Evolutionary conservation across 2,888 invertebrate genomes (phyloP).

Genomic region (Synergus laeviventris): DNA sequence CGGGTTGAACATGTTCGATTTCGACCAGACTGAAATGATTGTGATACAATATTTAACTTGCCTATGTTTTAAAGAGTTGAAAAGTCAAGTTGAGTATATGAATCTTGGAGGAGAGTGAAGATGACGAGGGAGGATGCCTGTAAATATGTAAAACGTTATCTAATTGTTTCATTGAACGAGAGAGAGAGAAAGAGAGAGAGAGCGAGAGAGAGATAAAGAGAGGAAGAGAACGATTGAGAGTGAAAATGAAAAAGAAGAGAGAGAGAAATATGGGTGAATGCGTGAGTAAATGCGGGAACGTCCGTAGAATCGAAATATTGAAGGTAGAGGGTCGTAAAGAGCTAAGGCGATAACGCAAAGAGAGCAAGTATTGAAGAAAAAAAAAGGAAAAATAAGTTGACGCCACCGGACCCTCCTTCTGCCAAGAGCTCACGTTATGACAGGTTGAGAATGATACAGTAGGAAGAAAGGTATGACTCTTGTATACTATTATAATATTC

Average conservation of each 20-base stretch:
- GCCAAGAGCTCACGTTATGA: conserved; percentile 48
- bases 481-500: conserved; percentile 75
- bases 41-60: conserved; percentile 76
- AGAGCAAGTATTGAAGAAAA: conserved; percentile 34
- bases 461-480: conserved; percentile 65
- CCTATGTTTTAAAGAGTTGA: conserved; percentile 70
- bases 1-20: conserved; percentile 74
- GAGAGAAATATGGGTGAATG: conserved; percentile 41
- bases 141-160: conserved; percentile 68
- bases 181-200: conserved; percentile 45
- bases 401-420: conserved; percentile 44
- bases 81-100: conserved; percentile 56
- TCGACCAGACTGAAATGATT: conserved; percentile 75
- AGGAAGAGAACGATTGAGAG: conserved; percentile 50
- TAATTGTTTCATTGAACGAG: conserved; percentile 46
- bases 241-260: conserved; percentile 38
- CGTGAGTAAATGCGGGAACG: conserved; percentile 38
- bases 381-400: conserved; percentile 16
- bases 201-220: conserved; percentile 47
- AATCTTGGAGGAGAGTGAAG: conserved; percentile 56
- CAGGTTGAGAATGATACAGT: conserved; percentile 48
- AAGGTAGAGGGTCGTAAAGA: conserved; percentile 36
- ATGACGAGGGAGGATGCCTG: conserved; percentile 66
- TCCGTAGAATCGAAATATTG: conserved; percentile 26
- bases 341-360: conserved; percentile 20